These are phyloP conservation scores for Bungarus multicinctus DNA, from an alignment of 2,113 vertebrate genomes.

Conservation along the genomic window DNA sequence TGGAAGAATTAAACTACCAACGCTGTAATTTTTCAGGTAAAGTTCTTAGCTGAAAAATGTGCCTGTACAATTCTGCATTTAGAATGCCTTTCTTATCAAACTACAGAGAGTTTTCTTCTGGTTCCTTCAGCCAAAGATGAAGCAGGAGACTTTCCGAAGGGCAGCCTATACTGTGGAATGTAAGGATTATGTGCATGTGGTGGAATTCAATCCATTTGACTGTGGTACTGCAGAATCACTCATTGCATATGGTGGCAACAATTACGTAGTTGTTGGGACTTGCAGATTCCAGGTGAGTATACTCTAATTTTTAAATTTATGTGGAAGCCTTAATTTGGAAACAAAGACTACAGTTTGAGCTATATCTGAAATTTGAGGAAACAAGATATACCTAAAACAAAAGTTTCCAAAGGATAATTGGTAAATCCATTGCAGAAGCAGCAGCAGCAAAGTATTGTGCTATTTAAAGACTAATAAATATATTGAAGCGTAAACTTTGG, in stretches of 20 bases:
- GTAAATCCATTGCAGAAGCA: not conserved
- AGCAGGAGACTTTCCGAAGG: slow-evolving; percentile 78
- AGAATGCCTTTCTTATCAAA: slow-evolving; percentile 6
- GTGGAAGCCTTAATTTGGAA: not conserved
- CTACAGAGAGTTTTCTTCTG: not conserved
- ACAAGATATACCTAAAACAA: not conserved
- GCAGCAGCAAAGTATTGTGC: not conserved
- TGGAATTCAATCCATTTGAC: slow-evolving; percentile 92
- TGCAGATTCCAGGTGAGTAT: slow-evolving; percentile 89
- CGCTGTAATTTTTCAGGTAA: not conserved
- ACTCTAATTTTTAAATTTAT: not conserved
- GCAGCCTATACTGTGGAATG: slow-evolving; percentile 86
- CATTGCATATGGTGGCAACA: slow-evolving; percentile 90
- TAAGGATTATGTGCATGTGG: slow-evolving; percentile 90
- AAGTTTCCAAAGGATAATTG: not conserved
- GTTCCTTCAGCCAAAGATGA: slow-evolving; percentile 71
- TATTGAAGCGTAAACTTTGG: not conserved
- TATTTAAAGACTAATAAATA: not conserved
- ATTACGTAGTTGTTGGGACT: slow-evolving; percentile 84
- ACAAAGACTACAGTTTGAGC: not conserved
- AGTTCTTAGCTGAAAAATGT: not conserved
- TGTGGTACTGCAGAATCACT: slow-evolving; percentile 80
- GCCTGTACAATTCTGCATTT: not conserved
- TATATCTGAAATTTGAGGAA: not conserved
- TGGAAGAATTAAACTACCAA: not conserved